Conservation (phyloP, 2,888 invertebrate genomes). For the Phymatocera aterrima region DNA sequence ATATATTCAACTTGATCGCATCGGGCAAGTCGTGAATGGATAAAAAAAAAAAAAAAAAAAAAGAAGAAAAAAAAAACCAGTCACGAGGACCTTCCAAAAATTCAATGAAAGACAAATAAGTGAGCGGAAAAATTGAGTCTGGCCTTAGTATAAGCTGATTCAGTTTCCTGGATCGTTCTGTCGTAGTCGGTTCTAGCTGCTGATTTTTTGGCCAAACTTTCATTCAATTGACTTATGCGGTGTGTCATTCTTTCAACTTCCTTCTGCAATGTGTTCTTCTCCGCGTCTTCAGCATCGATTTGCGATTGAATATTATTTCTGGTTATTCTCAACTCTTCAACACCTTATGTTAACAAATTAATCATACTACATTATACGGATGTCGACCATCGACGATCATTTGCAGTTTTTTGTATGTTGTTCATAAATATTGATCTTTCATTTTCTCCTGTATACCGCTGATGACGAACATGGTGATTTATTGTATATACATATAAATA, state of each 20-base stretch:
- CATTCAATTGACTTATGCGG: slow-evolving; percentile 66
- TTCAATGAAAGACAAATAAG: neutral
- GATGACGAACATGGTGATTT: neutral
- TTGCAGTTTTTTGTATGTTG: neutral
- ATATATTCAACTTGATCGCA: neutral
- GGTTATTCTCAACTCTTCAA: slow-evolving; percentile 69
- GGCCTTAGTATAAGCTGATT: slow-evolving; percentile 70
- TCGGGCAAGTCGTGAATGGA: too few relatives aligned
- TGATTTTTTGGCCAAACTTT: slow-evolving; percentile 66
- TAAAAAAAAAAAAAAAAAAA: too few relatives aligned
- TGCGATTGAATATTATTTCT: slow-evolving; percentile 64
- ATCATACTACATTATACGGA: neutral
- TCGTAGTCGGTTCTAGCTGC: slow-evolving; percentile 69
- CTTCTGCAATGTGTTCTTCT: slow-evolving; percentile 66
- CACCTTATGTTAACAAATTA: slow-evolving; percentile 57
- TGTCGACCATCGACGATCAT: too few relatives aligned
- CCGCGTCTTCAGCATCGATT: slow-evolving; percentile 68
- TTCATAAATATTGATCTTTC: neutral
- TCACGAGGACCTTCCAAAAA: neutral
- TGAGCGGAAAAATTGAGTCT: neutral
- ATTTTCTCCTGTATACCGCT: neutral
- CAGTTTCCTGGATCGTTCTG: slow-evolving; percentile 69
- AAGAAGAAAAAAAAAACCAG: neutral
- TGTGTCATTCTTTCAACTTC: slow-evolving; percentile 70
- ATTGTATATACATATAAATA: neutral